A percentile compares a stretch with the other conserved stretches of the same genome.
These are phyloP conservation scores for Lagocephalus sceleratus DNA, from an alignment of 2,797 vertebrate species.

Conservation along the genomic window DNA sequence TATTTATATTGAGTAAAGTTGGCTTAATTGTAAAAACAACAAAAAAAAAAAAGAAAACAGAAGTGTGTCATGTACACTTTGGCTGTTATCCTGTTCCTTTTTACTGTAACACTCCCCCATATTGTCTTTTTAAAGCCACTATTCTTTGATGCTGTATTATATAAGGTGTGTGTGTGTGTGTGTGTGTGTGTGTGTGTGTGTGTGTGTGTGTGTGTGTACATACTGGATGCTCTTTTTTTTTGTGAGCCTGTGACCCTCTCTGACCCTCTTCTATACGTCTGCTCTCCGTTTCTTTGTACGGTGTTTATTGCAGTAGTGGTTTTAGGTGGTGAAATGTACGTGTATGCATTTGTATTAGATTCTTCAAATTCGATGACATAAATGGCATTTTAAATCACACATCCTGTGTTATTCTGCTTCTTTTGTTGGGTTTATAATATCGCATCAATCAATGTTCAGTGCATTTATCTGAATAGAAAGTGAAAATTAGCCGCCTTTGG, in stretches of 20 bases:
- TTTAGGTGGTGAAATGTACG: constrained; percentile 74
- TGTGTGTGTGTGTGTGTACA: constrained; percentile 29
- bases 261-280: constrained; percentile 54
- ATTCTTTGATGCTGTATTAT: constrained; percentile 68
- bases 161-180: constrained; percentile 36
- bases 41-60: constrained; percentile 8
- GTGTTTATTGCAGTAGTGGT: constrained; percentile 76
- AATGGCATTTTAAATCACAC: constrained; percentile 70
- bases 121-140: constrained; percentile 59
- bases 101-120: constrained; percentile 50
- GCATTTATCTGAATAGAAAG: constrained; percentile 14
- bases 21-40: constrained; percentile 73
- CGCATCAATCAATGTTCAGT: too few relatives aligned
- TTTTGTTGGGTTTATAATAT: background rate
- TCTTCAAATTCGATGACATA: constrained; percentile 72
- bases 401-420: constrained; percentile 24
- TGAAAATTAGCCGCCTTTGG: background rate
- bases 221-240: constrained; percentile 52
- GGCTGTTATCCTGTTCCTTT: constrained; percentile 48
- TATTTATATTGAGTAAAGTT: constrained; percentile 80
- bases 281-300: constrained; percentile 66
- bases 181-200: constrained; percentile 12
- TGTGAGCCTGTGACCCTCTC: constrained; percentile 54
- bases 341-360: constrained; percentile 79
- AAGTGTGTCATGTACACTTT: constrained; percentile 72